Percentiles rank a stretch among this genome's conserved stretches.
phyloP scores from a whole-genome alignment of 2,797 vertebrate genomes.

The Capromys pilorides region DNA sequence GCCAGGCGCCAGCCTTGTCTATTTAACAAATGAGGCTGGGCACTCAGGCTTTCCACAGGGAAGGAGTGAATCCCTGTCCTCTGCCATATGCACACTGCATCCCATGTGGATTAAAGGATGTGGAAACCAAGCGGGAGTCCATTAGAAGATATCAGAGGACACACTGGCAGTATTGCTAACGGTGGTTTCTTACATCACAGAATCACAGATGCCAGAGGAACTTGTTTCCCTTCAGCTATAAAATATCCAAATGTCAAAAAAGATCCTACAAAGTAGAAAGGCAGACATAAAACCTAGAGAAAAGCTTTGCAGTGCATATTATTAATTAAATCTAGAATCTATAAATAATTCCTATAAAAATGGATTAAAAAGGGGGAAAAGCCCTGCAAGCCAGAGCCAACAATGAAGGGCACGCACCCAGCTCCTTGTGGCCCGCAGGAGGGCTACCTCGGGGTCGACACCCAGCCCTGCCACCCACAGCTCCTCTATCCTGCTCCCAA shows the following conservation, averaged over 20 bases:
- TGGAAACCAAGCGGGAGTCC: fast-evolving
- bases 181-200: not conserved
- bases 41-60: fast-evolving
- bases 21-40: fast-evolving
- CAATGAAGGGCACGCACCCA: not conserved
- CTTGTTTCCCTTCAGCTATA: fast-evolving
- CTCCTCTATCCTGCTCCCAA: not conserved
- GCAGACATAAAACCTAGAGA: not conserved
- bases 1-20: fast-evolving
- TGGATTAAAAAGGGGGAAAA: not conserved
- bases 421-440: not conserved
- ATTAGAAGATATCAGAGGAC: fast-evolving
- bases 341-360: not conserved
- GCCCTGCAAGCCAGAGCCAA: fast-evolving
- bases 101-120: fast-evolving
- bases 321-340: not conserved
- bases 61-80: not conserved
- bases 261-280: not conserved
- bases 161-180: fast-evolving
- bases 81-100: fast-evolving
- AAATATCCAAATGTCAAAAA: not conserved
- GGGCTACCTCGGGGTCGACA: too few species aligned
- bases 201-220: fast-evolving
- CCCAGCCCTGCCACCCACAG: not conserved
- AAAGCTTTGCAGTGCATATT: fast-evolving